Base-by-base conservation (phyloP, 2,797 vertebrate genomes). In the Sebastes diploproa region DNA sequence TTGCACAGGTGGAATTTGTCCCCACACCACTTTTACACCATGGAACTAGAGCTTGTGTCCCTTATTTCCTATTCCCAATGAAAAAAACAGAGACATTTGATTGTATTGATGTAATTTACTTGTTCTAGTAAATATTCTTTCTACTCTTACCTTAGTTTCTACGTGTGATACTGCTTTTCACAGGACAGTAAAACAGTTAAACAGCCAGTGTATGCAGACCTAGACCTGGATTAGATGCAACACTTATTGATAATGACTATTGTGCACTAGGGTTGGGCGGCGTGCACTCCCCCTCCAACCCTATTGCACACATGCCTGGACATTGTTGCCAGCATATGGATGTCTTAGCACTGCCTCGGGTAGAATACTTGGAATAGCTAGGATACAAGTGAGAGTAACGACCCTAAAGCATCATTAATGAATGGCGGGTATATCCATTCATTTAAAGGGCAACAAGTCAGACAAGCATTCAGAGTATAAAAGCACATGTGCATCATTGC, bases 291-390 rank as follows among this genome's bases (percentile, higher is more conserved):
- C 42, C 42, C 42, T 18, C 16, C 42, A 18, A 46, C 16, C 42
- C 20, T 80, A 32, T 61, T 61, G 42, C 62, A 36, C 50, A 70
- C 79, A 77, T 78, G 22, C 62, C 71, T 58, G 30, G 74, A 63
- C 65, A 42, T 50, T 59, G 23, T 30, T 67, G 20, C 13, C 11
- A 66, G 23, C 13, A 65, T 46, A 70, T 83, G n/a, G 80, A 78
- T 77, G 59, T 82, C 83, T 90, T 65, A 75, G 81, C 73, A 72
- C 54, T 67, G 61, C 92, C 80, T 77, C 38, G 11, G 81, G 88
- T 69, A 81, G 34, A 77, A 91, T 83, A 67, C 52, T 81, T 91
- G 81, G 82, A 90, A 62, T 82, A 81, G 78, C 84, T 85, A 66
- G 69, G 36, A 88, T 77, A 67, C 13, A 88, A 67, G 30, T 68